These are phyloP conservation scores for Apodemus speciosus DNA, from an alignment of 2,113 vertebrate species.

Conservation along the genomic window DNA sequence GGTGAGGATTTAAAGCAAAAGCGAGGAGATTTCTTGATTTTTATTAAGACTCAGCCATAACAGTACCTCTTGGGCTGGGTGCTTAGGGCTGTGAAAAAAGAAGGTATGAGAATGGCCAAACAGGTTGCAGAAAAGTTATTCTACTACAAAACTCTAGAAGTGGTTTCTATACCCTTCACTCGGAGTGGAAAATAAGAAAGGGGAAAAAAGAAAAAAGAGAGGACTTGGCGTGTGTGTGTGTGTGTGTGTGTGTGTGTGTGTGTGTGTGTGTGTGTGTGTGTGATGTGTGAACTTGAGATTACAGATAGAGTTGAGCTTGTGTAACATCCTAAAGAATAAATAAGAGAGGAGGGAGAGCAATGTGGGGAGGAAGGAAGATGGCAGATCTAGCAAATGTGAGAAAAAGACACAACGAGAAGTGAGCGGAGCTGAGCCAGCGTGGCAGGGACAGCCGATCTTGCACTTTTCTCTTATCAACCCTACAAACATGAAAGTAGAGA, in stretches of 20 bases:
- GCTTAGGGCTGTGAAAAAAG: not conserved
- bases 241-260: no score
- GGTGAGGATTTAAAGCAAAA: slow-evolving; percentile 36
- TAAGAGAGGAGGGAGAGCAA: not conserved
- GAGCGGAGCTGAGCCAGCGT: not conserved
- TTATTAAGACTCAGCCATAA: not conserved
- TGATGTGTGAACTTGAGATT: not conserved
- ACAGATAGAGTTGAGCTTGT: not conserved
- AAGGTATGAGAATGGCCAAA: not conserved
- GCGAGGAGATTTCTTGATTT: not conserved
- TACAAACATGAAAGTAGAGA: slow-evolving; percentile 25
- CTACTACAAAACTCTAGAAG: not conserved
- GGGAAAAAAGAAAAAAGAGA: not conserved
- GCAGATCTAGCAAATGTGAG: not conserved
- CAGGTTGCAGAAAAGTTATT: not conserved
- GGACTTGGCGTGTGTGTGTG: not conserved
- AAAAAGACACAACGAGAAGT: slow-evolving; percentile 22
- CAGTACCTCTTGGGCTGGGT: not conserved
- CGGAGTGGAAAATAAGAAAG: slow-evolving; percentile 2
- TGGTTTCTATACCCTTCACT: not conserved
- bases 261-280: no score
- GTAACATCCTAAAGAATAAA: slow-evolving; percentile 4
- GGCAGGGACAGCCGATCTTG: not conserved
- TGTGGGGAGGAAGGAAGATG: not conserved
- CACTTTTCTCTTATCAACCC: slow-evolving; percentile 8